These are phyloP conservation scores for Arrhopalites spinosus DNA, from an alignment of 2,888 invertebrate genomes.

Conservation along the genomic window DNA sequence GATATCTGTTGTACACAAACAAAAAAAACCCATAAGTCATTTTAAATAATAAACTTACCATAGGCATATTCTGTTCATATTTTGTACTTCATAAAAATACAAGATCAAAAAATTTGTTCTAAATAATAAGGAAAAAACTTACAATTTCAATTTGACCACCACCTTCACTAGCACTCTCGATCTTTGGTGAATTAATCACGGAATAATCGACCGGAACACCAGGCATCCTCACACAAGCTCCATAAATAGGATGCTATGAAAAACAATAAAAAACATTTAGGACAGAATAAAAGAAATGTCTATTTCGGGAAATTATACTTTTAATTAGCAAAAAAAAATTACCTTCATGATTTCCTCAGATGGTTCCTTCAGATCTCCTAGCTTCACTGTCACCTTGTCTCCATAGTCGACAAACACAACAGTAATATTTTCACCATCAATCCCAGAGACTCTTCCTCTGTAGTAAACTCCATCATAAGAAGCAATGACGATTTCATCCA, in stretches of 20 bases:
- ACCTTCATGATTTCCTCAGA: conserved; percentile 41
- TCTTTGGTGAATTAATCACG: neutral
- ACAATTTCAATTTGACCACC: conserved; percentile 6
- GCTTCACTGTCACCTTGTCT: conserved; percentile 22
- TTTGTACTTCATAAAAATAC: too few species aligned
- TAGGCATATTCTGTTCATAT: too few species aligned
- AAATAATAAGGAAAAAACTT: too few species aligned
- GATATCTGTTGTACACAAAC: neutral
- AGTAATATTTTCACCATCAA: neutral
- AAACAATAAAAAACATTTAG: neutral
- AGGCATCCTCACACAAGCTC: conserved; percentile 8
- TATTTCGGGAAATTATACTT: neutral
- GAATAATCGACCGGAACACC: conserved; percentile 10
- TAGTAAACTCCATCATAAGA: conserved; percentile 39
- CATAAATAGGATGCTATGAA: conserved; percentile 32
- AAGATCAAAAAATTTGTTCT: neutral
- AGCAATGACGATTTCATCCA: conserved; percentile 45
- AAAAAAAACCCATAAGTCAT: neutral
- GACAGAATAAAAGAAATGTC: neutral
- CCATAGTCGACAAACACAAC: conserved; percentile 48
- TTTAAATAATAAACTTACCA: too few species aligned
- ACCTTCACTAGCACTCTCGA: neutral
- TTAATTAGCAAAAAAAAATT: neutral
- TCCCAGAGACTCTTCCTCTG: conserved; percentile 37
- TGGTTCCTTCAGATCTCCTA: conserved; percentile 25